Percentiles rank a stretch among this genome's conserved stretches.
Evolutionary conservation across 2,888 invertebrate genomes (phyloP).

Genomic region (Theretra japonica): DNA sequence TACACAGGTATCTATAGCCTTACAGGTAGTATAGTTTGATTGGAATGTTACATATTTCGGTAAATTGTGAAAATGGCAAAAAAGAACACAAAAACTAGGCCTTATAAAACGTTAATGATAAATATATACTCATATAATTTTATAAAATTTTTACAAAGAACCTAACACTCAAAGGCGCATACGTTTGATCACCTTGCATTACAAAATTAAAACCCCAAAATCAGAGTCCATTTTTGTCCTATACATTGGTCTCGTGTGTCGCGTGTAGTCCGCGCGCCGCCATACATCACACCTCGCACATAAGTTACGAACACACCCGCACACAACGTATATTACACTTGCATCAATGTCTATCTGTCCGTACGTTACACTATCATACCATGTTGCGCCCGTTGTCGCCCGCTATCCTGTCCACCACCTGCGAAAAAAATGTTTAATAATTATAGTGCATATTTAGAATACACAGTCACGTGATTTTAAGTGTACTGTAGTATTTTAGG

Average conservation of each 20-base stretch:
- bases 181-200: too few species aligned
- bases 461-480: too few species aligned
- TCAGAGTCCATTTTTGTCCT: neutral
- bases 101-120: too few species aligned
- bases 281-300: slow-evolving; percentile 19
- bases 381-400: slow-evolving; percentile 93
- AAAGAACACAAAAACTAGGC: too few species aligned
- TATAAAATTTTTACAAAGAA: neutral
- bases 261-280: slow-evolving; percentile 23
- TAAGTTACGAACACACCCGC: slow-evolving; percentile 42
- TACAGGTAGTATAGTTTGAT: neutral
- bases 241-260: neutral
- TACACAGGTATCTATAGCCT: too few species aligned
- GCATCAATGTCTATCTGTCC: slow-evolving; percentile 54
- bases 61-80: neutral
- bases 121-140: neutral
- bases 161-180: too few species aligned
- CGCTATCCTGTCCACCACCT: slow-evolving; percentile 91
- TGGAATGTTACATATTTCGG: slow-evolving; percentile 8
- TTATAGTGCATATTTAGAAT: neutral
- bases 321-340: slow-evolving; percentile 44
- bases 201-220: too few species aligned
- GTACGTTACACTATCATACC: slow-evolving; percentile 86
- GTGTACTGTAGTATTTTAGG: too few species aligned
- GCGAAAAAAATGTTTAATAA: slow-evolving; percentile 59